Percentiles rank a stretch among this genome's conserved stretches.
Evolutionary conservation across 2,113 vertebrate genomes (phyloP).

Genomic region (Callopanchax toddi): DNA sequence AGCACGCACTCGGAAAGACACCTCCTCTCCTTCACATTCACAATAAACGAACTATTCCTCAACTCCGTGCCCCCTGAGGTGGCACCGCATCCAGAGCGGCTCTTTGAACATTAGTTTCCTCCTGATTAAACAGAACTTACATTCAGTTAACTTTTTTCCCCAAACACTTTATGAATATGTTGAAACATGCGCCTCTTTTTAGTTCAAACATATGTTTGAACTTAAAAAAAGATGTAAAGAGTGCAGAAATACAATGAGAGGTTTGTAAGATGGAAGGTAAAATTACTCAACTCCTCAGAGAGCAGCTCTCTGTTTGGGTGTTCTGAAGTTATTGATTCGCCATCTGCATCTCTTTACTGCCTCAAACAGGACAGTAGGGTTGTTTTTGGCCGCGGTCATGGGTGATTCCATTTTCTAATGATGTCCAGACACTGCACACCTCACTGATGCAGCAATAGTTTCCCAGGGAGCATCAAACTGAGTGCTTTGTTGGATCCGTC

Average conservation of each 20-base stretch:
- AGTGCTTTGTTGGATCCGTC: slow-evolving; percentile 10
- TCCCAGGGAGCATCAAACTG: slow-evolving; percentile 28
- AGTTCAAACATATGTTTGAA: slow-evolving; percentile 26
- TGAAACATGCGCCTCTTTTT: not conserved
- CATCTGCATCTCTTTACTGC: slow-evolving; percentile 48
- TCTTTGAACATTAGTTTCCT: slow-evolving; percentile 53
- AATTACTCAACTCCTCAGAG: slow-evolving; percentile 56
- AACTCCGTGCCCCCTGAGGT: slow-evolving; percentile 15
- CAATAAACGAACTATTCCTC: slow-evolving; percentile 36
- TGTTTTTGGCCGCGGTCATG: slow-evolving; percentile 36
- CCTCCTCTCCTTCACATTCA: slow-evolving; percentile 11
- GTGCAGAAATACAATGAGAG: slow-evolving; percentile 23
- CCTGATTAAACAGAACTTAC: slow-evolving; percentile 51
- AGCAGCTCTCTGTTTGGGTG: slow-evolving; percentile 53
- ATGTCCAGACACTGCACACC: slow-evolving; percentile 44
- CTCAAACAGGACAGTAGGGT: slow-evolving; percentile 60
- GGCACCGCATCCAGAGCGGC: slow-evolving; percentile 8
- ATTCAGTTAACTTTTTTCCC: not conserved
- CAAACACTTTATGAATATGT: slow-evolving; percentile 12
- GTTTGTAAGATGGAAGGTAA: slow-evolving; percentile 34
- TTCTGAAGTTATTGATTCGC: slow-evolving; percentile 44
- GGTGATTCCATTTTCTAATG: slow-evolving; percentile 64
- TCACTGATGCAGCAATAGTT: slow-evolving; percentile 55
- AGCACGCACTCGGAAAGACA: slow-evolving; percentile 1
- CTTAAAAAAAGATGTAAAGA: slow-evolving; percentile 23